phyloP scores from a whole-genome alignment of 2,797 vertebrate genomes.

The Cuniculus paca region DNA sequence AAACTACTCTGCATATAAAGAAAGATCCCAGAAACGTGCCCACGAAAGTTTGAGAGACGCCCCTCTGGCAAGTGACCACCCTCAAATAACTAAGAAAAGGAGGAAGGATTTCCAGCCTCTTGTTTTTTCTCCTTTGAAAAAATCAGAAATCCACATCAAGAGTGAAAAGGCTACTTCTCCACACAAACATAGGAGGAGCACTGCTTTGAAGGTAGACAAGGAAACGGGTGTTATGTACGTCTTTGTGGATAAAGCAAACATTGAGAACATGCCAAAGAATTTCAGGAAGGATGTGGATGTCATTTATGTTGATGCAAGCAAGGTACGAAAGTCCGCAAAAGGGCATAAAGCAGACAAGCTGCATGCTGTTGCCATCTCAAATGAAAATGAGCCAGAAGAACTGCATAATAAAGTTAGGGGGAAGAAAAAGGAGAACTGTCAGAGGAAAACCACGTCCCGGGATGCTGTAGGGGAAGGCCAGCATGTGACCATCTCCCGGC shows the following conservation, averaged over 20 bases:
- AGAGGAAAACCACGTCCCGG: not conserved
- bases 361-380: rapidly evolving
- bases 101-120: slow-evolving; percentile 17
- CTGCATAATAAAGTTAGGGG: not conserved
- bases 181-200: slow-evolving; percentile 12
- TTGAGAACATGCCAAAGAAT: not conserved
- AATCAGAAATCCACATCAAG: not conserved
- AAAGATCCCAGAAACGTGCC: rapidly evolving
- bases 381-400: rapidly evolving
- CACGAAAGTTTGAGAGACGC: rapidly evolving
- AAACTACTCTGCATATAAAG: not conserved
- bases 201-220: rapidly evolving
- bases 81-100: not conserved
- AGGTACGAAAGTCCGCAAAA: not conserved
- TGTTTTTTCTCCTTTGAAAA: not conserved
- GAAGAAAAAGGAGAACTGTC: not conserved
- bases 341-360: not conserved
- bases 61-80: rapidly evolving
- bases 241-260: not conserved
- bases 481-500: rapidly evolving
- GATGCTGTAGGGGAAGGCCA: rapidly evolving
- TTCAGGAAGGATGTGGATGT: not conserved
- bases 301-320: not conserved
- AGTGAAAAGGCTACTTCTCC: not conserved
- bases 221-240: not conserved